These are phyloP conservation scores for Pseudococcus viburni DNA, from an alignment of 2,888 invertebrate species.

Conservation along the genomic window DNA sequence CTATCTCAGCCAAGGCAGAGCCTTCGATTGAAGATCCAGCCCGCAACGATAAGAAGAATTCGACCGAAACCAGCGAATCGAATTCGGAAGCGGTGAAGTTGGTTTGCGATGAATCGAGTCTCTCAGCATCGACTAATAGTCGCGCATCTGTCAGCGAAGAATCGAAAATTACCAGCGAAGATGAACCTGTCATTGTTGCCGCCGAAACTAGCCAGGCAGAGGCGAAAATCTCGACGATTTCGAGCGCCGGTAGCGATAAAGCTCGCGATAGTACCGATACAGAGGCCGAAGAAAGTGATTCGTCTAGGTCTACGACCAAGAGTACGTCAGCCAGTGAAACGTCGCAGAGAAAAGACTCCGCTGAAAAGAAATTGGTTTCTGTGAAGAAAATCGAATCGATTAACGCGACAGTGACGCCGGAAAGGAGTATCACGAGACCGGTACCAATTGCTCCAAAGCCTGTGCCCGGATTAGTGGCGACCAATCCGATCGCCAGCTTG, in stretches of 20 bases:
- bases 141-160: background rate
- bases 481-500: background rate
- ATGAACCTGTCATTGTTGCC: background rate
- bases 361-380: background rate
- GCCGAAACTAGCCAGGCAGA: background rate
- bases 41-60: background rate
- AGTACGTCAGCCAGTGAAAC: background rate
- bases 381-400: conserved; percentile 57
- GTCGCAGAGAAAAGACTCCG: background rate
- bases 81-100: background rate
- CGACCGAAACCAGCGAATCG: background rate
- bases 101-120: background rate
- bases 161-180: background rate
- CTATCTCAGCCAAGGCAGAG: background rate
- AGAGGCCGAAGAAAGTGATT: conserved; percentile 44
- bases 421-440: background rate
- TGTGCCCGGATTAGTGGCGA: background rate
- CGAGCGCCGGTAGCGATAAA: background rate
- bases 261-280: conserved; percentile 19
- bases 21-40: background rate
- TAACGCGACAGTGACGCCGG: conserved; percentile 18
- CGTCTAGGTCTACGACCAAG: conserved; percentile 24
- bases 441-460: background rate
- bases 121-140: background rate
- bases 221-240: background rate